These are phyloP conservation scores for Phacellophora camtschatica DNA, from an alignment of 30 jellyfish, hydroid and myxozoan genomes.

Conservation along the genomic window DNA sequence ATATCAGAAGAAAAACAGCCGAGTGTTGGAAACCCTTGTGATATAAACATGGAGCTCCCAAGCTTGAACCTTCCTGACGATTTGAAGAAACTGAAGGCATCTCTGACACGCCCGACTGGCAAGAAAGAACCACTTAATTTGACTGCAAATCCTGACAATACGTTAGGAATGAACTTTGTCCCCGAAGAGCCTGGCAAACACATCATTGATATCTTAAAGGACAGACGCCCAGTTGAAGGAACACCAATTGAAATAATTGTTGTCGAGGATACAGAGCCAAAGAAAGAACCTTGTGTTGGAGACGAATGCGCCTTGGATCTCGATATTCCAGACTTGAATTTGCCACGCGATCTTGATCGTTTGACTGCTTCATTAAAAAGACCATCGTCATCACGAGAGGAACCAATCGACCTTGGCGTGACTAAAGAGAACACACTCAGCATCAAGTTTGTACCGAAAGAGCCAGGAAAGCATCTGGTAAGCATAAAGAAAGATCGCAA, in stretches of 20 bases:
- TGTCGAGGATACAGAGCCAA: constrained; percentile 65
- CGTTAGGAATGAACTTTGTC: constrained; percentile 81
- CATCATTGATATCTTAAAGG: constrained; percentile 76
- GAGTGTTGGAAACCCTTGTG: constrained; percentile 95
- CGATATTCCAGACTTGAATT: constrained; percentile 81
- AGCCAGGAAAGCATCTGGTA: constrained; percentile 92
- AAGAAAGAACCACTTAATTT: constrained; percentile 77
- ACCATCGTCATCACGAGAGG: constrained; percentile 84
- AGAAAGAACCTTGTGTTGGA: constrained; percentile 87
- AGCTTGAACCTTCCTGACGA: constrained; percentile 86
- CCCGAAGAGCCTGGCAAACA: constrained; percentile 96
- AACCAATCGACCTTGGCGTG: constrained; percentile 73
- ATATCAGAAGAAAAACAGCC: constrained; percentile 80
- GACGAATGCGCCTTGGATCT: constrained; percentile 88
- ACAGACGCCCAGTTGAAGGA: constrained; percentile 91
- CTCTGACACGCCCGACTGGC: constrained; percentile 90
- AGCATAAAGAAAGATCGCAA: constrained; percentile 79
- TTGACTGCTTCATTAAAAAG: constrained; percentile 83
- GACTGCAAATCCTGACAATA: constrained; percentile 81
- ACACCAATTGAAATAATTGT: constrained; percentile 89
- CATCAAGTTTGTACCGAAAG: constrained; percentile 81
- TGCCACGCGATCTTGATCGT: constrained; percentile 84
- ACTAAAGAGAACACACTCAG: constrained; percentile 87
- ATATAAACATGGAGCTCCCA: constrained; percentile 87
- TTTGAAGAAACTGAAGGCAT: constrained; percentile 81